A percentile compares a stretch with the other conserved stretches of the same genome.
Conservation (phyloP, 2,888 invertebrate species). For the Coelogynopora nodosa region DNA sequence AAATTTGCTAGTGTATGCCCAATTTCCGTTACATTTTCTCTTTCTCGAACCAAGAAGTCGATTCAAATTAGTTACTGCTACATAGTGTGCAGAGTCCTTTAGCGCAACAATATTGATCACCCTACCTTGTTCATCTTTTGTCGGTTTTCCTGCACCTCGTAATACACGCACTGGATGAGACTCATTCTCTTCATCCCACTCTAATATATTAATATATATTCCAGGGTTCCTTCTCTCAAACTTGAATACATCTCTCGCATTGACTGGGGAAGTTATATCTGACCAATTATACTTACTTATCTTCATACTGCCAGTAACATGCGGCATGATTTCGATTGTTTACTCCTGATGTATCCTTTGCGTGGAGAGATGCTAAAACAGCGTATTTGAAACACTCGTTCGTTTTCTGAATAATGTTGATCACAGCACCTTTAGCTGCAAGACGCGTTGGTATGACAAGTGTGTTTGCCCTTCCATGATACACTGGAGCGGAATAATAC, state of each 20-base stretch:
- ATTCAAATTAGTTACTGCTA: neutral
- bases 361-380: neutral
- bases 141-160: neutral
- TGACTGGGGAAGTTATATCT: neutral
- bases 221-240: neutral
- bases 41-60: neutral
- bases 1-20: conserved; percentile 36
- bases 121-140: neutral
- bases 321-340: neutral
- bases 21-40: neutral
- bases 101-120: neutral
- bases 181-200: neutral
- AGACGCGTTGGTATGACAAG: neutral
- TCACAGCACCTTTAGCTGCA: neutral
- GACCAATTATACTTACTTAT: neutral
- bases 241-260: neutral
- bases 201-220: neutral
- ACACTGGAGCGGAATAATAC: neutral
- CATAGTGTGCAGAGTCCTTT: neutral
- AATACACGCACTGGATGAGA: neutral
- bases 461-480: neutral
- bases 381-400: neutral
- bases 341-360: neutral
- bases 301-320: neutral
- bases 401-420: neutral